A percentile compares a stretch with the other conserved stretches of the same genome.
These are phyloP conservation scores for Apogon hyalosoma DNA, from an alignment of 2,797 vertebrate species.

Conservation along the genomic window DNA sequence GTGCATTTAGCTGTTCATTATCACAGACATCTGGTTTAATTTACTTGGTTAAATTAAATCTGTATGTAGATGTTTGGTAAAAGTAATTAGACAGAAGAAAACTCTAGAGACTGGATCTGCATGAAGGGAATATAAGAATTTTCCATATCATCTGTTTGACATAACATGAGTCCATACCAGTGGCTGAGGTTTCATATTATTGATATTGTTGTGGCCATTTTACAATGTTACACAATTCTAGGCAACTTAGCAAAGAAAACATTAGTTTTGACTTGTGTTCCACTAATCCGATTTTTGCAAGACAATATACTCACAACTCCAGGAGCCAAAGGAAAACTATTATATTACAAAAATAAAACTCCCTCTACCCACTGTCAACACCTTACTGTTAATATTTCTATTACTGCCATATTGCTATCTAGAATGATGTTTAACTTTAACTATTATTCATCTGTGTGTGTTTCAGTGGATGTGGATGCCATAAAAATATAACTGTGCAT, in stretches of 20 bases:
- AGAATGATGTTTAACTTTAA: not conserved
- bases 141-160: not conserved
- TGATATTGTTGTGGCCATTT: not conserved
- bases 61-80: slow-evolving; percentile 14
- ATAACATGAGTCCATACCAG: not conserved
- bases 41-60: slow-evolving; percentile 17
- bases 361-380: not conserved
- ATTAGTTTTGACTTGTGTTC: not conserved
- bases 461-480: slow-evolving; percentile 39
- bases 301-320: not conserved
- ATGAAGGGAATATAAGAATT: not conserved
- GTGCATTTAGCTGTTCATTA: slow-evolving; percentile 26
- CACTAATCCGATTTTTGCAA: slow-evolving; percentile 9
- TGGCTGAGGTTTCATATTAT: not conserved
- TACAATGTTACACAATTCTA: not conserved
- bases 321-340: slow-evolving; percentile 3
- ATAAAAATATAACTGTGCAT: slow-evolving; percentile 52
- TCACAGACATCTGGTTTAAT: slow-evolving; percentile 24
- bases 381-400: not conserved
- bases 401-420: slow-evolving; percentile 3
- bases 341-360: not conserved
- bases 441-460: slow-evolving; percentile 3
- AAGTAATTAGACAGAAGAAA: not conserved
- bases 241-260: not conserved
- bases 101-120: not conserved